Conservation (phyloP, 2,113 vertebrate genomes). For the Vireo altiloquus region DNA sequence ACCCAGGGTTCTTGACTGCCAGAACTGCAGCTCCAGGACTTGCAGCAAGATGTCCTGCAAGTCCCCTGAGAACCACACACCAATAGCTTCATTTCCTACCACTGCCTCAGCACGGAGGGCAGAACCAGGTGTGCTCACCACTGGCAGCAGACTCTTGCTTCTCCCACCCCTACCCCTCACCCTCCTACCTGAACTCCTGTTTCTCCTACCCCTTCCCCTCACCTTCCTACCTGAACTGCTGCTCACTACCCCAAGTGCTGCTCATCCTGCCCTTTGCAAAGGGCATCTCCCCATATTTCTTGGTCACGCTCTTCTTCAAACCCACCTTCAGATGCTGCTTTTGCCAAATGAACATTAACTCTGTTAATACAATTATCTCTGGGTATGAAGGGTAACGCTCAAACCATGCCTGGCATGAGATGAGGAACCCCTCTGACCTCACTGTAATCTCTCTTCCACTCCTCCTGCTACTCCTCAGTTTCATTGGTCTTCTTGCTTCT, state of each 20-base stretch:
- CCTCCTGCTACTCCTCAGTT: not conserved
- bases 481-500: not conserved
- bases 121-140: not conserved
- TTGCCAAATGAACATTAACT: not conserved
- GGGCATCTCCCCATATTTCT: not conserved
- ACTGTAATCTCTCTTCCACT: not conserved
- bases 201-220: not conserved
- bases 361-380: not conserved
- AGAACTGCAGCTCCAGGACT: not conserved
- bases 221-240: not conserved
- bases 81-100: rapidly evolving
- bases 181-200: not conserved
- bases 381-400: not conserved
- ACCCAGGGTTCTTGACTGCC: not conserved
- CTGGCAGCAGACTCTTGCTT: not conserved
- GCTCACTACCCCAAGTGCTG: not conserved
- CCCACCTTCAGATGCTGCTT: not conserved
- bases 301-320: not conserved
- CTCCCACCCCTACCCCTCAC: rapidly evolving
- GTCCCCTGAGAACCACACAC: not conserved
- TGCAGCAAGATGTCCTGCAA: not conserved
- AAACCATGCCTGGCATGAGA: not conserved
- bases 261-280: not conserved
- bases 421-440: not conserved
- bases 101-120: not conserved